A percentile compares a stretch with the other conserved stretches of the same genome.
Evolutionary conservation across 2,797 vertebrate genomes (phyloP).

Genomic region (Enteromius trimaculatus): DNA sequence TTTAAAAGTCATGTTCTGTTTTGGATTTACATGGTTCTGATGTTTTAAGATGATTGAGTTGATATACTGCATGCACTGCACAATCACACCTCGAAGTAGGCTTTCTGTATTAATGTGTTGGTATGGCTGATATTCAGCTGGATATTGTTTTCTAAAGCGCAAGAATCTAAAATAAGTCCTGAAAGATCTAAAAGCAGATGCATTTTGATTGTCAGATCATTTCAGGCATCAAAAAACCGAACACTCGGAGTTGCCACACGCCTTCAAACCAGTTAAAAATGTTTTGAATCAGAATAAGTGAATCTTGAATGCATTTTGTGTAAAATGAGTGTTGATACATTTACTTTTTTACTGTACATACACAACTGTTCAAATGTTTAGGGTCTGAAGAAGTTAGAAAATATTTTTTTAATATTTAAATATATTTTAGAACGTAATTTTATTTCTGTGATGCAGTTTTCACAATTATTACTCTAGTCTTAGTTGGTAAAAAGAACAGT

Average conservation of each 20-base stretch:
- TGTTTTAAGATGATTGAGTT: background rate
- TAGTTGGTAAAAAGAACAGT: background rate
- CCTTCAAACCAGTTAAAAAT: no score
- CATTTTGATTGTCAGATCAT: no score
- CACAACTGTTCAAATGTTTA: background rate
- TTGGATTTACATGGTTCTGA: background rate
- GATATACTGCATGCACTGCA: no score
- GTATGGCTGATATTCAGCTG: no score
- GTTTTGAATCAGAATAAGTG: background rate
- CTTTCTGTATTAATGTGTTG: no score
- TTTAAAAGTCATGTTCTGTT: background rate
- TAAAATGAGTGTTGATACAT: background rate
- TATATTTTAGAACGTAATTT: no score
- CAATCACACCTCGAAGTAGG: no score
- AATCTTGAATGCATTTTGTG: background rate
- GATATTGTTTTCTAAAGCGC: no score
- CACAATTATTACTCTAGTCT: background rate
- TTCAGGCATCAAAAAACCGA: no score
- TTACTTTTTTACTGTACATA: background rate
- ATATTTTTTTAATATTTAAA: no score
- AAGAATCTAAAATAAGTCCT: background rate
- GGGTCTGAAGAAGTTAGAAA: background rate
- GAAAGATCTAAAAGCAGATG: background rate
- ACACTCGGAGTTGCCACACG: no score
- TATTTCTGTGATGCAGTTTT: no score